Base-by-base conservation (phyloP, 2,113 vertebrate genomes). In the Sciurus niger region DNA sequence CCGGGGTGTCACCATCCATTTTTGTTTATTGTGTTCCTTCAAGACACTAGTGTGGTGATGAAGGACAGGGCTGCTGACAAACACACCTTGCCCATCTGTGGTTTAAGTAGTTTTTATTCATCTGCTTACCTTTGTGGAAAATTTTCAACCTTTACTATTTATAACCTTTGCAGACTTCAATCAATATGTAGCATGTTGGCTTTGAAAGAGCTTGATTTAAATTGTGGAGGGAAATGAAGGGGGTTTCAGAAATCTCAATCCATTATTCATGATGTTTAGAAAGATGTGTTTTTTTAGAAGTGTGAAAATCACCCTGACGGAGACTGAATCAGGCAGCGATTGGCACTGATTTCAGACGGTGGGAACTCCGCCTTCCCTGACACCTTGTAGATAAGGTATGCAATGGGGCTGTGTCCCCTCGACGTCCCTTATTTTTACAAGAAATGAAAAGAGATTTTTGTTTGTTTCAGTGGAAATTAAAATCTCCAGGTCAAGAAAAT, bases 131-230 rank as follows among this genome's bases (percentile, higher is more conserved):
- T 96, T 95, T 93, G 91, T 97, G 14, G 73, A 72, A 97, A 93
- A 65, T 17, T 93, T 96, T 95, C 63, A 86, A 55, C 93, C 93
- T 60, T 32, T 94, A 11, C 85, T 96, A 86, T 95, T 94, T 97
- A 34, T 94, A 40, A 95, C 46, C 60, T 89, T 93, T 58, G 63
- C 74, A 76, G 70, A 70, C 82, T 76, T 97, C 89, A 97, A 89
- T 97, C 70, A 95, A 63, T 67, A 93, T 82, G 85, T 93, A 97
- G 80, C 90, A 78, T 84, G 51, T 78, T 95, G 96, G 77, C 63
- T 97, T 93, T 98, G 97, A 90, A 94, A 79, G 90, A 94, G 63
- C 92, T 98, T 97, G 87, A 96, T 98, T 96, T 84, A 84, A 98
- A 97, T 92, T 97, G 74, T 84, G 51, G 96, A 96, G 79, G 94